phyloP scores from a whole-genome alignment of 35 echinoderm and acorn worm genomes.

The Apostichopus californicus region DNA sequence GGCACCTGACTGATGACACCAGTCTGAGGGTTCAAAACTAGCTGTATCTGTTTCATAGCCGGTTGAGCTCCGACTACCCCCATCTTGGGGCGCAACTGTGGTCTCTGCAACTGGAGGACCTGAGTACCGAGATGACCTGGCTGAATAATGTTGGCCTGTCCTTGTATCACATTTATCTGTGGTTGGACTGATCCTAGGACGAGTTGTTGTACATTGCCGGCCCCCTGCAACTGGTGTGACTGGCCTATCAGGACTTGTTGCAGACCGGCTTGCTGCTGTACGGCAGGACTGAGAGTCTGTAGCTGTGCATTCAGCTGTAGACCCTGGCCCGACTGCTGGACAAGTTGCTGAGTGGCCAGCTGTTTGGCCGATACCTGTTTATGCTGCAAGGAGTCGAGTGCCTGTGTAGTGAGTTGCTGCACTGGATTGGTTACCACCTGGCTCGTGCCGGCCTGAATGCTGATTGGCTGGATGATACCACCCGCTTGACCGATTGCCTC shows the following conservation, averaged over 20 bases:
- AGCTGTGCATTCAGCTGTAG: constrained; percentile 20
- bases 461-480: neutral
- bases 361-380: neutral
- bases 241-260: constrained; percentile 21
- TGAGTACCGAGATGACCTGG: constrained; percentile 17
- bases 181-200: neutral
- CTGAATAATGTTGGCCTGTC: constrained; percentile 24
- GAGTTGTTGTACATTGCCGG: constrained; percentile 14
- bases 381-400: neutral
- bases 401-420: neutral
- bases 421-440: neutral
- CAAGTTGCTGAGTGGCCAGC: neutral
- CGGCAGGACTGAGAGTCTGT: neutral
- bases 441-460: neutral
- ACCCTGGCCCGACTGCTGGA: neutral
- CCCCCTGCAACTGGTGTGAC: neutral
- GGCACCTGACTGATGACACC: constrained; percentile 35
- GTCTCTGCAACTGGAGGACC: constrained; percentile 16
- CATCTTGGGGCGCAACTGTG: constrained; percentile 37
- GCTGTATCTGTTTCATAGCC: constrained; percentile 44
- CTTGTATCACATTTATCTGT: neutral
- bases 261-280: constrained; percentile 21
- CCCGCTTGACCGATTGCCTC: neutral
- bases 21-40: constrained; percentile 49
- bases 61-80: neutral